Evolutionary conservation across 2,888 invertebrate genomes (phyloP).

Genomic region (Brachypalpus laphriformis): DNA sequence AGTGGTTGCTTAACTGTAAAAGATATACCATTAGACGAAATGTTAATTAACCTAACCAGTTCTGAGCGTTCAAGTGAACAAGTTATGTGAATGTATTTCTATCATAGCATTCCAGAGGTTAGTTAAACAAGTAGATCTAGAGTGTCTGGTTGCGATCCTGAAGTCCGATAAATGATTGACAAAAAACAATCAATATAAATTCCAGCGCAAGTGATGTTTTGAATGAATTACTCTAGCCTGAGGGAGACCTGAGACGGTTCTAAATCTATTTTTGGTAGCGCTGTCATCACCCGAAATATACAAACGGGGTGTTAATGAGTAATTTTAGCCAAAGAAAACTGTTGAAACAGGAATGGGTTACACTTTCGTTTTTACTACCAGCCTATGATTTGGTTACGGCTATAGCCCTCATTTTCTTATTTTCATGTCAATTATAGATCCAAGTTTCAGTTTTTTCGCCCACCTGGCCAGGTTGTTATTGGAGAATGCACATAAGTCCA

Average conservation of each 20-base stretch:
- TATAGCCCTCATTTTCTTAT: no score
- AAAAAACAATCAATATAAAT: background rate
- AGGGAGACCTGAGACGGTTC: background rate
- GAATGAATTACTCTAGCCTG: background rate
- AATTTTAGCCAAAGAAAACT: no score
- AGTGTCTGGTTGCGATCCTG: background rate
- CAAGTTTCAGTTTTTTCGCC: no score
- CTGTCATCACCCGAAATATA: background rate
- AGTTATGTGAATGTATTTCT: constrained; percentile 8
- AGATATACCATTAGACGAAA: constrained; percentile 43
- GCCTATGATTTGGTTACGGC: no score
- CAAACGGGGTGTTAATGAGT: background rate
- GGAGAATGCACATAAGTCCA: no score
- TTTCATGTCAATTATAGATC: no score
- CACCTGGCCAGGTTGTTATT: no score
- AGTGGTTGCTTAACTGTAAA: constrained; percentile 65
- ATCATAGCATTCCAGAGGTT: background rate
- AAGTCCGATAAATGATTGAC: constrained; percentile 1
- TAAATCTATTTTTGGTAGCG: background rate
- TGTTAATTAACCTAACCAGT: constrained; percentile 63
- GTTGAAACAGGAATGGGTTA: no score
- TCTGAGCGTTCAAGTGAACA: constrained; percentile 24
- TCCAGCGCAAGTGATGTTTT: background rate
- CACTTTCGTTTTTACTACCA: no score
- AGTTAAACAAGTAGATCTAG: background rate